A percentile compares a stretch with the other conserved stretches of the same genome.
Evolutionary conservation across 1,140 invertebrate genomes (phyloP).

Genomic region (Ips nitidus): DNA sequence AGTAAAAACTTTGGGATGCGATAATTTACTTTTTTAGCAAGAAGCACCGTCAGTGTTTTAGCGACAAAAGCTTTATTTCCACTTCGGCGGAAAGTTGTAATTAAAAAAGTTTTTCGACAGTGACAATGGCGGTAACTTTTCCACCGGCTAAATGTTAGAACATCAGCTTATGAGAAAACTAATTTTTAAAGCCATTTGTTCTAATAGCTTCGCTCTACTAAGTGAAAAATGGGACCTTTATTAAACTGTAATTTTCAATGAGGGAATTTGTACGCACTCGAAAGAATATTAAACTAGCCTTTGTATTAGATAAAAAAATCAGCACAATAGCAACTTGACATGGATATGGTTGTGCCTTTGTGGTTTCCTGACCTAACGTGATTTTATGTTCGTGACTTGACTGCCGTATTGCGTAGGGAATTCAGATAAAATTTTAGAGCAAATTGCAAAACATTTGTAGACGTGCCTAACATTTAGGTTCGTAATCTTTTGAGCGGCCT

Average conservation of each 20-base stretch:
- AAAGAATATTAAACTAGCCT: neutral
- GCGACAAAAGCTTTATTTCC: conserved; percentile 5
- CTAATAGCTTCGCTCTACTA: neutral
- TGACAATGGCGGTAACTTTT: conserved; percentile 13
- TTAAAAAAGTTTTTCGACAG: conserved; percentile 20
- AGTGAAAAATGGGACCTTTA: neutral
- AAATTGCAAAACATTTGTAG: too few species aligned
- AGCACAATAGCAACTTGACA: conserved; percentile 19
- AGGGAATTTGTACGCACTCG: too few species aligned
- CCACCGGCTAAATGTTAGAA: conserved; percentile 3
- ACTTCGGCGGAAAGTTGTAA: conserved; percentile 12
- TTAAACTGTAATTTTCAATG: too few species aligned
- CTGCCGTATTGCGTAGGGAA: neutral
- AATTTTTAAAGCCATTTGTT: conserved; percentile 8
- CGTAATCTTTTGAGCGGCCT: too few species aligned
- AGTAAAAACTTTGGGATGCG: neutral
- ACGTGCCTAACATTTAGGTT: too few species aligned
- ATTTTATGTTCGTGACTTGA: conserved; percentile 25
- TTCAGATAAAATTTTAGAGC: too few species aligned
- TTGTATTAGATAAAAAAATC: conserved; percentile 4
- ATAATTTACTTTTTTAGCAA: conserved; percentile 13
- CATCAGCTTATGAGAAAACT: conserved; percentile 4
- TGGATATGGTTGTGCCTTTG: conserved; percentile 29
- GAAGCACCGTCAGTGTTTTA: conserved; percentile 13
- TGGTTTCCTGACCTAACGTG: conserved; percentile 24